These are phyloP conservation scores for Thera obeliscata DNA, from an alignment of 2,888 invertebrate genomes.

Conservation along the genomic window DNA sequence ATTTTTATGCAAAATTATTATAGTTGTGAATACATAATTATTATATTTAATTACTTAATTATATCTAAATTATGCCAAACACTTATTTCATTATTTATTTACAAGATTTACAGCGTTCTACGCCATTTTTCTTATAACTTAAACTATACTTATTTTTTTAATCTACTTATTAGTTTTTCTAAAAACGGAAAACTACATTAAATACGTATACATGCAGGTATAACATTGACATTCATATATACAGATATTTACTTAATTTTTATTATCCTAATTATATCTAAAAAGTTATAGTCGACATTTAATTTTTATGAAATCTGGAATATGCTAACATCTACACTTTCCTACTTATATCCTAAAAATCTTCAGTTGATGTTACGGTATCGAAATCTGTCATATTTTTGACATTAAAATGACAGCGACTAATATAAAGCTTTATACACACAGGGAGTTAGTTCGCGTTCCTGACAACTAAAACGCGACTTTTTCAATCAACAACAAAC, in stretches of 20 bases:
- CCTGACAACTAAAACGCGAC: too few relatives aligned
- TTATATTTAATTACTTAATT: background rate
- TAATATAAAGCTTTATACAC: too few relatives aligned
- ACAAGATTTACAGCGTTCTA: constrained; percentile 23
- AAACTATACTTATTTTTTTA: background rate
- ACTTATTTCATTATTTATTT: constrained; percentile 5
- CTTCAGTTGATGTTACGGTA: too few relatives aligned
- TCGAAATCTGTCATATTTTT: too few relatives aligned
- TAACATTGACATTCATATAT: constrained; percentile 20
- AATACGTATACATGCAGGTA: constrained; percentile 33
- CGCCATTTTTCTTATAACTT: constrained; percentile 17
- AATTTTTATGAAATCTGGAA: background rate
- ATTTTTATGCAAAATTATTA: background rate
- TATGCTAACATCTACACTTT: too few relatives aligned
- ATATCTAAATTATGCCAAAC: background rate
- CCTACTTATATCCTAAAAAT: too few relatives aligned
- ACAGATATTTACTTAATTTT: constrained; percentile 10
- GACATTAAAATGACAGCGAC: too few relatives aligned
- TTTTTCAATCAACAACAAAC: too few relatives aligned
- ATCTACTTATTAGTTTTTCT: constrained; percentile 6
- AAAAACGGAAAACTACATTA: constrained; percentile 5
- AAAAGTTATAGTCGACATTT: background rate
- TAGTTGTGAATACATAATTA: background rate
- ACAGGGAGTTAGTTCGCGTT: too few relatives aligned
- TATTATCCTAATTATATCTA: background rate